A percentile compares a stretch with the other conserved stretches of the same genome.
Conservation (phyloP, 1,140 invertebrate genomes). For the Drosophila sechellia region DNA sequence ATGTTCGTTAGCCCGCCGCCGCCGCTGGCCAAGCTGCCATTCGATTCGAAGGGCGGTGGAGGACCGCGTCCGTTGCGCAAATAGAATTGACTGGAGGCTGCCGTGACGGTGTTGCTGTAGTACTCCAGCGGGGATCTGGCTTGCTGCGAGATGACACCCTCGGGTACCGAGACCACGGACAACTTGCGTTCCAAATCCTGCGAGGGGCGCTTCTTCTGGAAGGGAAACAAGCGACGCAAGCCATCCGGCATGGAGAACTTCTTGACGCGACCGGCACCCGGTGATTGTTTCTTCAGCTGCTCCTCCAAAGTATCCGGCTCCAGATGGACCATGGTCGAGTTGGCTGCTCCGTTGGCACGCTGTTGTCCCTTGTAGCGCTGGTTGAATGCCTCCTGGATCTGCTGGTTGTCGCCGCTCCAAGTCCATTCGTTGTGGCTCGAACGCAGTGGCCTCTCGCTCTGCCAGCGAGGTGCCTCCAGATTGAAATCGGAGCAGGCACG, state of each 20-base stretch:
- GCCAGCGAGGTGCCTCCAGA: constrained; percentile 56
- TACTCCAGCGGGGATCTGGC: constrained; percentile 58
- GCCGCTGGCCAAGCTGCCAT: constrained; percentile 47
- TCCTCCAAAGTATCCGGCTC: constrained; percentile 62
- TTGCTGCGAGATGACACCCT: constrained; percentile 58
- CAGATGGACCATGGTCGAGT: constrained; percentile 55
- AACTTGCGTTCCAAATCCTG: constrained; percentile 75
- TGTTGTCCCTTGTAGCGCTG: constrained; percentile 61
- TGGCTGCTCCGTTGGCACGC: constrained; percentile 28
- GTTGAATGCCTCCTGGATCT: constrained; percentile 82
- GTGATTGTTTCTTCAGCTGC: constrained; percentile 52
- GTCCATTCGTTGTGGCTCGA: constrained; percentile 79
- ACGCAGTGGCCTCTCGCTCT: constrained; percentile 40
- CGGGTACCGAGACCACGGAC: constrained; percentile 76
- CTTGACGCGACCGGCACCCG: constrained; percentile 53
- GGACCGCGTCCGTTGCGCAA: constrained; percentile 63
- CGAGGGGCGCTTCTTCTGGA: constrained; percentile 71
- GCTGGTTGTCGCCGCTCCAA: constrained; percentile 83
- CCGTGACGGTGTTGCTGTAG: constrained; percentile 84
- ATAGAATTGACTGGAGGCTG: constrained; percentile 80
- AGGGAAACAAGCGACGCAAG: constrained; percentile 70
- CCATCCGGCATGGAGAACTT: constrained; percentile 83
- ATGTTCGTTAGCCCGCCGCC: constrained; percentile 44
- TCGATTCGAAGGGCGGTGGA: constrained; percentile 55
- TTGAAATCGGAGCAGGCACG: constrained; percentile 85